Evolutionary conservation across 2,113 vertebrate species (phyloP), one percentile per base, ranked within the genome.

Genomic region (Pomatorhinus ruficollis): DNA sequence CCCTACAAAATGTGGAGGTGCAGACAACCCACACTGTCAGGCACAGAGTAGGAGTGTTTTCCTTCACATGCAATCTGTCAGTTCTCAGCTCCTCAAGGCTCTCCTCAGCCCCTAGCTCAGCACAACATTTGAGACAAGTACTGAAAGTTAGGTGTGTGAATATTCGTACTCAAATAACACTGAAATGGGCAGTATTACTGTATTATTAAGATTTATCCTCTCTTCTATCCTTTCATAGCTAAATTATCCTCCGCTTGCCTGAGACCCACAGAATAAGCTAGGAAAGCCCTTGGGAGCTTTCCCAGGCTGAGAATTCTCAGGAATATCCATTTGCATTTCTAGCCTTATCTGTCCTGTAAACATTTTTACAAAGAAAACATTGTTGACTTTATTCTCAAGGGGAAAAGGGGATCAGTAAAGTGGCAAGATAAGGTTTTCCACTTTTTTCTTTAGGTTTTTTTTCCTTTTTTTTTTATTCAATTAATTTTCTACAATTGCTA

Each of bases 401-500:
- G 2, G 2, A 0, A 35, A 47, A 57, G 0, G 3, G 6, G 4
- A 5, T 27, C 42, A 81, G 8, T 23, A 60, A 75, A 76, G 21
- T 63, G 5, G 5, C 10, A 69, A 61, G 11, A 28, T 33, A 42
- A 5, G 33, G 4, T 75, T 75, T 64, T 28, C 2, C 3, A 5
- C 12, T 7, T 76, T 64, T 61, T 79, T 13, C 2, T 47, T 49
- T 50, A 57, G 16, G 13, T 40, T 40, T 23, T 5, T 3, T 52
- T 40, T 39, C 39, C 0, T 27, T 59, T 35, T 4, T 5, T 57
- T 0, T 31, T 66, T 39, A 28, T 56, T 21, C 1, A 59, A 3
- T 56, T 35, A 0, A 45, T 81, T 69, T 57, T 47, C 12, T 40
- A 12, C 12, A 78, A n/a, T 7, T 53, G 14, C 28, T 59, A 12